Evolutionary conservation across 2,888 invertebrate genomes (phyloP).

Genomic region (Prosapia bicincta): DNA sequence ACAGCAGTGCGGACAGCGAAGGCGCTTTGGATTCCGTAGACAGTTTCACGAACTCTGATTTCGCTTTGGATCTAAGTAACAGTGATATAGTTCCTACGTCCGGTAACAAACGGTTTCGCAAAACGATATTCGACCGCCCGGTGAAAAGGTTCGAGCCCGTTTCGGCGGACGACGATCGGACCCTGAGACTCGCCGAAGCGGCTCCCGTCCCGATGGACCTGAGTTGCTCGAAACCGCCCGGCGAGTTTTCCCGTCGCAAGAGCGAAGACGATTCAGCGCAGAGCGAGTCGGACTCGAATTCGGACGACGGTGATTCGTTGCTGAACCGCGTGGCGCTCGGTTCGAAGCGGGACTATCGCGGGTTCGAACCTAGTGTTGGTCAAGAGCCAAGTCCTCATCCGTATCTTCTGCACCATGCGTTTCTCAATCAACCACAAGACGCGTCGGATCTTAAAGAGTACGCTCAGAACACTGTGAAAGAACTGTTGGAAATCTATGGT

Average conservation of each 20-base stretch:
- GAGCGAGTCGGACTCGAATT: slow-evolving; percentile 40
- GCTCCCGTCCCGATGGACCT: slow-evolving; percentile 51
- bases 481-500: slow-evolving; percentile 72
- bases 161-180: background rate
- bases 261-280: slow-evolving; percentile 40
- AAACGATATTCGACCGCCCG: slow-evolving; percentile 25
- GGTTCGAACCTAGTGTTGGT: slow-evolving; percentile 20
- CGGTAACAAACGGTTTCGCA: slow-evolving; percentile 29
- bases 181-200: slow-evolving; percentile 4
- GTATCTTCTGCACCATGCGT: slow-evolving; percentile 36
- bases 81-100: slow-evolving; percentile 33
- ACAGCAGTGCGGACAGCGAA: slow-evolving; percentile 38
- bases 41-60: slow-evolving; percentile 33
- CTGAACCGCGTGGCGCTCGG: slow-evolving; percentile 21
- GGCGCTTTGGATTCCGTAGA: slow-evolving; percentile 32
- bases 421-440: slow-evolving; percentile 33
- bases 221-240: slow-evolving; percentile 47
- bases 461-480: slow-evolving; percentile 76
- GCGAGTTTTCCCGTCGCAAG: slow-evolving; percentile 26
- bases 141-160: slow-evolving; percentile 15
- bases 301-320: slow-evolving; percentile 36
- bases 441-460: slow-evolving; percentile 68
- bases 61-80: slow-evolving; percentile 45
- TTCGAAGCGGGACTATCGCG: slow-evolving; percentile 30
- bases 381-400: slow-evolving; percentile 25